phyloP scores from a whole-genome alignment of 2,888 invertebrate genomes.

The Caenorhabditis sulstoni region DNA sequence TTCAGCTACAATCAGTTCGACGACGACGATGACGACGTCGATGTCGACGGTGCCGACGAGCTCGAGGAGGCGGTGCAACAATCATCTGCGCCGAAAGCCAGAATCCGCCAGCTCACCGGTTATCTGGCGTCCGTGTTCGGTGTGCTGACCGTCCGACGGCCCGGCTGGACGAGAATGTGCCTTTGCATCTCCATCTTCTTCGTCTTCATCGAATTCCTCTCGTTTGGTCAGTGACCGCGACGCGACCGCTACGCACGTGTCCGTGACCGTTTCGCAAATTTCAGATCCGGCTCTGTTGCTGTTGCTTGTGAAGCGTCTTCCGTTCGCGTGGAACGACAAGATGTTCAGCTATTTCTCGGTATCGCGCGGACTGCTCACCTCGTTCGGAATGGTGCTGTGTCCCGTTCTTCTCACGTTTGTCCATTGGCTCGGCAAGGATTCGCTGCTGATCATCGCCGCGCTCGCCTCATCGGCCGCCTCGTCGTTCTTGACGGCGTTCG shows the following conservation, averaged over 20 bases:
- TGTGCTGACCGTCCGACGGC: slow-evolving; percentile 67
- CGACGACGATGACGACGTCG: slow-evolving; percentile 19
- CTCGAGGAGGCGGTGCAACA: slow-evolving; percentile 15
- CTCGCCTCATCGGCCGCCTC: slow-evolving; percentile 58
- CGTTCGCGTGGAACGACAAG: slow-evolving; percentile 75
- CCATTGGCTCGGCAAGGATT: slow-evolving; percentile 74
- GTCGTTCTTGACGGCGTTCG: slow-evolving; percentile 69
- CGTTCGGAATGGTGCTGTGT: slow-evolving; percentile 66
- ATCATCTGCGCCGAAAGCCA: neutral
- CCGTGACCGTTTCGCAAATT: too few relatives aligned
- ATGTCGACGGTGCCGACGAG: too few relatives aligned
- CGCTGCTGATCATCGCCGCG: slow-evolving; percentile 71
- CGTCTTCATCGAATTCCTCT: slow-evolving; percentile 76
- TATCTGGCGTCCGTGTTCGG: slow-evolving; percentile 38
- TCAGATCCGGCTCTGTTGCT: slow-evolving; percentile 70
- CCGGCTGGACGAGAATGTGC: slow-evolving; percentile 76
- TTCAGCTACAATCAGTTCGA: slow-evolving; percentile 52
- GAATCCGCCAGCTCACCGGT: slow-evolving; percentile 10
- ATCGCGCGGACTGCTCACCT: slow-evolving; percentile 48
- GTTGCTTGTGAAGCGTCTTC: slow-evolving; percentile 73
- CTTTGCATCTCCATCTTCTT: slow-evolving; percentile 71
- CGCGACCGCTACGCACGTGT: too few relatives aligned
- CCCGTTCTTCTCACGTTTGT: slow-evolving; percentile 67
- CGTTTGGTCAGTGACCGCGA: slow-evolving; percentile 64
- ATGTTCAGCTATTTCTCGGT: slow-evolving; percentile 69